Percentiles rank a stretch among this genome's conserved stretches.
These are phyloP conservation scores for Diogma glabrata DNA, from an alignment of 2,888 invertebrate genomes.

Conservation along the genomic window DNA sequence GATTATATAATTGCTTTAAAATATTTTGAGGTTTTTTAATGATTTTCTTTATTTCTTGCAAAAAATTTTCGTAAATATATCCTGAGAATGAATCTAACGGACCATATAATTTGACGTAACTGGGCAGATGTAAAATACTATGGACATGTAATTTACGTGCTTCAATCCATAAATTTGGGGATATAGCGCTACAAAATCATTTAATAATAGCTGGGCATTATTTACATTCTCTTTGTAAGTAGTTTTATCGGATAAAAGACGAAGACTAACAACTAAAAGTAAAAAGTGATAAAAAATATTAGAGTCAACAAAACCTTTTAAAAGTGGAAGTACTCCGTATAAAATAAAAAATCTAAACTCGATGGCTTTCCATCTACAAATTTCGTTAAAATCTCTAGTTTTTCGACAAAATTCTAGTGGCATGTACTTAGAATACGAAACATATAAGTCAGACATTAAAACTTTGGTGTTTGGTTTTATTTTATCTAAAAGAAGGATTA, in stretches of 20 bases:
- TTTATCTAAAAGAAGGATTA: not conserved
- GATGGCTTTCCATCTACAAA: conserved; percentile 2
- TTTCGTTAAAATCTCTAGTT: not conserved
- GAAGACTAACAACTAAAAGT: not conserved
- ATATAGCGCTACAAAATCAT: conserved; percentile 15
- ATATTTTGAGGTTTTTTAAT: not conserved
- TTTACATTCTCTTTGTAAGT: not conserved
- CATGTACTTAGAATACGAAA: not conserved
- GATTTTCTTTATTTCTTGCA: too few relatives aligned
- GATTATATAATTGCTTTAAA: conserved; percentile 5
- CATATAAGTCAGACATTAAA: not conserved
- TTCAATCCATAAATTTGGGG: conserved; percentile 15
- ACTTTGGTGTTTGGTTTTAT: not conserved
- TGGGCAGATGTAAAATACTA: not conserved
- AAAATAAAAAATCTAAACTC: conserved; percentile 7
- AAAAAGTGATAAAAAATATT: conserved; percentile 2
- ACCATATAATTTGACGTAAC: not conserved
- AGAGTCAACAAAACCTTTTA: not conserved
- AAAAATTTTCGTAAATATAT: too few relatives aligned
- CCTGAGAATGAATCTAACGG: conserved; percentile 2
- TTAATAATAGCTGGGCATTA: conserved; percentile 4
- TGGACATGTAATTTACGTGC: conserved; percentile 1
- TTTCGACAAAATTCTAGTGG: not conserved
- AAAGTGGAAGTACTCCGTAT: not conserved
- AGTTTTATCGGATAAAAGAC: not conserved